A percentile compares a stretch with the other conserved stretches of the same genome.
These are phyloP conservation scores for Oxygymnocypris stewartii DNA, from an alignment of 2,113 vertebrate genomes.

Conservation along the genomic window DNA sequence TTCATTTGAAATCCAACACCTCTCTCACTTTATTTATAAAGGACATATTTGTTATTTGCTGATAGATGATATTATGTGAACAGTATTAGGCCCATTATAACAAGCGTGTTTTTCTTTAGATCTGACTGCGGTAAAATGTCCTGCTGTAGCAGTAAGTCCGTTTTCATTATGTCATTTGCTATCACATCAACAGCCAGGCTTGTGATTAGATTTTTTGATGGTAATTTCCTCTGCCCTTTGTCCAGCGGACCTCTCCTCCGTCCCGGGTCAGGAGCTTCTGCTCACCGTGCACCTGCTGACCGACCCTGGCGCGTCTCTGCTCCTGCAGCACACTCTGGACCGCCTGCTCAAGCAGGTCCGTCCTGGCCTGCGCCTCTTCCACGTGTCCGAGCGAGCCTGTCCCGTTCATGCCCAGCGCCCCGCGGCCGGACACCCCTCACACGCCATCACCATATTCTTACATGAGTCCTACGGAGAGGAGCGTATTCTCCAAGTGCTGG, in stretches of 20 bases:
- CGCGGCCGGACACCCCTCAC: slow-evolving; percentile 78
- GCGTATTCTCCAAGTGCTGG: slow-evolving; percentile 80
- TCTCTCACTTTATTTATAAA: not conserved
- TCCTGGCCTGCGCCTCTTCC: slow-evolving; percentile 80
- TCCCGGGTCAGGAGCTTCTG: slow-evolving; percentile 63
- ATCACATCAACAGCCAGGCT: not conserved
- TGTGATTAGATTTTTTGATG: not conserved
- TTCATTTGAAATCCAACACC: too few species aligned
- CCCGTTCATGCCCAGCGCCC: slow-evolving; percentile 68
- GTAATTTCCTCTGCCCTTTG: not conserved
- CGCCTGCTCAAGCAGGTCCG: slow-evolving; percentile 82
- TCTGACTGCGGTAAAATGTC: slow-evolving; percentile 75
- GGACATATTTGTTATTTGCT: too few species aligned
- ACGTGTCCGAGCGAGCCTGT: slow-evolving; percentile 83
- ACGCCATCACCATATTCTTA: slow-evolving; percentile 88
- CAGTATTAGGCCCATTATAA: not conserved
- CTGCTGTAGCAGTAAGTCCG: slow-evolving; percentile 65
- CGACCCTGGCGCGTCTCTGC: slow-evolving; percentile 76
- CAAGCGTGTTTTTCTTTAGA: slow-evolving; percentile 49
- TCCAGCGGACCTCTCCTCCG: slow-evolving; percentile 65
- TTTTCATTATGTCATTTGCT: not conserved
- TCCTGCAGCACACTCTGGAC: slow-evolving; percentile 85
- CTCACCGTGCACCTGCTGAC: slow-evolving; percentile 88
- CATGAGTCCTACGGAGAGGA: slow-evolving; percentile 82
- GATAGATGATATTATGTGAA: not conserved